A percentile compares a stretch with the other conserved stretches of the same genome.
Conservation (phyloP, 53 echinoderm and acorn worm genomes). For the Henricia sp. region DNA sequence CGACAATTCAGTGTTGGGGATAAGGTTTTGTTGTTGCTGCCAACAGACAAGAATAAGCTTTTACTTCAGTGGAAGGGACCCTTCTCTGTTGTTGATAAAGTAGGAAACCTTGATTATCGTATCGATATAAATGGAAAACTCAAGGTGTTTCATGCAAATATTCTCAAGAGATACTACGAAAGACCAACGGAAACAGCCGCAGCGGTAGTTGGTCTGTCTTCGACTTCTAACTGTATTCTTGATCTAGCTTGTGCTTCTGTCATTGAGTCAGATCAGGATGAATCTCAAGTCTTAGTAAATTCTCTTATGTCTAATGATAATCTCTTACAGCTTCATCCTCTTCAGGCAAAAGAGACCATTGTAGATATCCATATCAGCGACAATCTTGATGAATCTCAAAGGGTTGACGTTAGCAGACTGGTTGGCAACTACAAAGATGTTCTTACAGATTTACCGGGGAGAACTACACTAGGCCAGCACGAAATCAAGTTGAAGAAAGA, state of each 20-base stretch:
- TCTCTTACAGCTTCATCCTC: not conserved
- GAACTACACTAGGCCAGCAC: not conserved
- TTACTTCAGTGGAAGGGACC: slow-evolving; percentile 75
- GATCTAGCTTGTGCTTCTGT: slow-evolving; percentile 5
- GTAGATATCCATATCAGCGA: not conserved
- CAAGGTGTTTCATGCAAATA: slow-evolving; percentile 63
- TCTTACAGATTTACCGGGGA: slow-evolving; percentile 40
- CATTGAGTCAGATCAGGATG: slow-evolving; percentile 3
- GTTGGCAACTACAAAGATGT: slow-evolving; percentile 15
- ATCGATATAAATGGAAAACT: slow-evolving; percentile 42
- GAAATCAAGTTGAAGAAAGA: slow-evolving; percentile 19
- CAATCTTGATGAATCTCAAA: not conserved
- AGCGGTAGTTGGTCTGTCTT: not conserved
- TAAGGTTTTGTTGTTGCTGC: slow-evolving; percentile 64
- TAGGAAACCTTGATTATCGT: slow-evolving; percentile 35
- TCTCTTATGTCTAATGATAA: not conserved
- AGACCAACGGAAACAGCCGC: slow-evolving; percentile 30
- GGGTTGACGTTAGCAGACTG: not conserved
- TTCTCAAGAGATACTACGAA: slow-evolving; percentile 56
- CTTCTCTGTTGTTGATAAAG: slow-evolving; percentile 50
- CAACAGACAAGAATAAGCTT: slow-evolving; percentile 69
- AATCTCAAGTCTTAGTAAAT: not conserved
- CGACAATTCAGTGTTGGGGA: slow-evolving; percentile 60
- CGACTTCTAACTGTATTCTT: not conserved
- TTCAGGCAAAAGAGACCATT: slow-evolving; percentile 3